Conservation (phyloP, 1,140 invertebrate species). For the Akabosia matsudoensis region DNA sequence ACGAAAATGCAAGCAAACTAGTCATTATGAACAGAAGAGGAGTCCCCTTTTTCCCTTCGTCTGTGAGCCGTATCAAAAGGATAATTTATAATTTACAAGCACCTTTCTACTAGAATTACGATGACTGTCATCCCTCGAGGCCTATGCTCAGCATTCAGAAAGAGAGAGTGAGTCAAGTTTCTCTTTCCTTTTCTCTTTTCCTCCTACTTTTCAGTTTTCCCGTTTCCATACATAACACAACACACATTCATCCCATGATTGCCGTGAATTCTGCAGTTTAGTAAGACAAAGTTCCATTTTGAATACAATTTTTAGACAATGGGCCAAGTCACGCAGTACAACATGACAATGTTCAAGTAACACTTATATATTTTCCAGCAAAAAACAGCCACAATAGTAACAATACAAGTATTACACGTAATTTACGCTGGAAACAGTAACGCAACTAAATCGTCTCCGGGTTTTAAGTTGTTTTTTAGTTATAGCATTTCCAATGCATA, state of each 20-base stretch:
- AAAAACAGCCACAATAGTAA: not conserved
- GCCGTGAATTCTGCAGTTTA: too few species aligned
- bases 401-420: not conserved
- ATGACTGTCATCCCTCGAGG: conserved; percentile 22
- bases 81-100: conserved; percentile 24
- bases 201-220: not conserved
- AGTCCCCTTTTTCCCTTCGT: not conserved
- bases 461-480: not conserved
- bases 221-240: not conserved
- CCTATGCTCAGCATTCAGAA: not conserved
- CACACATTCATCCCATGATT: too few species aligned
- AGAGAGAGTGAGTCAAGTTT: not conserved
- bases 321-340: too few species aligned
- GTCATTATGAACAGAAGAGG: too few species aligned
- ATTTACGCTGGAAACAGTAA: too few species aligned
- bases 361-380: not conserved
- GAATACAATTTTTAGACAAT: too few species aligned
- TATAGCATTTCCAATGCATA: not conserved
- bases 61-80: conserved; percentile 22
- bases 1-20: not conserved
- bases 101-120: conserved; percentile 22
- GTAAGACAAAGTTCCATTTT: too few species aligned
- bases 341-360: too few species aligned
- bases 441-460: too few species aligned
- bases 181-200: not conserved